Evolutionary conservation across 2,888 invertebrate species (phyloP).

Genomic region (Arctia plantaginis): DNA sequence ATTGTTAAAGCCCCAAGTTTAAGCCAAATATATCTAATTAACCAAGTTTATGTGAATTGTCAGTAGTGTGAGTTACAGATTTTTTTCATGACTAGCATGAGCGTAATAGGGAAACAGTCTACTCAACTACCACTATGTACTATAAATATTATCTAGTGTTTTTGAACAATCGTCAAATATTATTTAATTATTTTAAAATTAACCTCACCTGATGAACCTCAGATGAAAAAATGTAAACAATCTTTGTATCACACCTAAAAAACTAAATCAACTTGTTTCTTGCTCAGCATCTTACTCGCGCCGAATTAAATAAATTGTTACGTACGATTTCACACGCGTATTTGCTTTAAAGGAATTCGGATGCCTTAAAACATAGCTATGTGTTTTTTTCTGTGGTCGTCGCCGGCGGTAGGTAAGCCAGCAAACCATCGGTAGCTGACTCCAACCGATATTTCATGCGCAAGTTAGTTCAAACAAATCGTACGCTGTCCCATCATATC

Average conservation of each 20-base stretch:
- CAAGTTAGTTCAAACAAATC: constrained; percentile 86
- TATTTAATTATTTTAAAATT: neutral
- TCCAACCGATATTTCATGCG: constrained; percentile 79
- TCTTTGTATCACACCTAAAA: constrained; percentile 28
- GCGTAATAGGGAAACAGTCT: neutral
- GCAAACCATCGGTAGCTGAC: constrained; percentile 85
- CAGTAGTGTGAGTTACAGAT: neutral
- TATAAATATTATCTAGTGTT: neutral
- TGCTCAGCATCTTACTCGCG: constrained; percentile 56
- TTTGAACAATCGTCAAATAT: neutral
- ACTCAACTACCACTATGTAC: neutral
- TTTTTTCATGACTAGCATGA: neutral
- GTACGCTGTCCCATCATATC: constrained; percentile 81
- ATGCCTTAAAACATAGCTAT: constrained; percentile 76
- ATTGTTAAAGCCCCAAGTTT: neutral
- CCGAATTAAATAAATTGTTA: constrained; percentile 81
- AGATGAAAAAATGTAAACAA: neutral
- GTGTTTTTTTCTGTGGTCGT: constrained; percentile 66
- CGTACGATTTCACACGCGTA: constrained; percentile 83
- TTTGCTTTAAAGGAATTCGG: constrained; percentile 83
- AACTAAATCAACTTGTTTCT: constrained; percentile 45
- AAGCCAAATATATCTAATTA: no score
- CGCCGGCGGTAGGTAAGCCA: constrained; percentile 83
- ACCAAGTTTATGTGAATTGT: no score
- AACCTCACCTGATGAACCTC: neutral